Base-by-base conservation (phyloP, 2,888 invertebrate genomes). In the Phyllotreta cruciferae region DNA sequence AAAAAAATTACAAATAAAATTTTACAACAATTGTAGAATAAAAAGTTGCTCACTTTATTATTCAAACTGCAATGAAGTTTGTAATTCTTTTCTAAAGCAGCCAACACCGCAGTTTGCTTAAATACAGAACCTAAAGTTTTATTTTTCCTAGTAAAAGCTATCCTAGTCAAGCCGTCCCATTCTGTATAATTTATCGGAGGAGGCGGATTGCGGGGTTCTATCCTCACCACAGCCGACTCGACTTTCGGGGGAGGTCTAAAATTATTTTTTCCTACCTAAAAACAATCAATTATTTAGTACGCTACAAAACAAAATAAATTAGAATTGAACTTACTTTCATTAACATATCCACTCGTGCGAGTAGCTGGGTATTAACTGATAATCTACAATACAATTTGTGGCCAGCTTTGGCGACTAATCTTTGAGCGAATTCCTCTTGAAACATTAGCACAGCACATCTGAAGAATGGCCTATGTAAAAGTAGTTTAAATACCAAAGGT, bases 221-320 rank as follows among this genome's bases (percentile, higher is more conserved):
- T 91, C 75, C 99, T 86, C 0, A 99, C 97, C 1, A 99, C 98
- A 81, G 93, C 94, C 0, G 98, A 98, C 80, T 99, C 99, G 0
- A 99, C 98, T 86, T 98, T 98, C 4, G 99, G 99, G 44, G 99
- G 98, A 11, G 99, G 99, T 67, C 92, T 88, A 78, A 99, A 99
- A 82, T 99, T 99, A 80, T 98, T 98, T 83, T 94, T 96, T 1
- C 98, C 98, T 74, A 98, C 95, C 89, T 91, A 79, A 70, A 82
- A 82, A 68, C 73, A 65, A 44, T 8, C n/a, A 7, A 35, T 49
- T 41, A 49, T 24, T n/a, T 45, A 6, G 5, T 10, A 37, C 49
- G 37, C 3, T 13, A 13, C 6, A 9, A 42, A 13, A 47, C 10
- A 50, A 41, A 37, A 24, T 52, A 13, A 24, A 11, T 52, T 14